phyloP scores from a whole-genome alignment of 2,888 invertebrate genomes.

The Synergus japonicus region DNA sequence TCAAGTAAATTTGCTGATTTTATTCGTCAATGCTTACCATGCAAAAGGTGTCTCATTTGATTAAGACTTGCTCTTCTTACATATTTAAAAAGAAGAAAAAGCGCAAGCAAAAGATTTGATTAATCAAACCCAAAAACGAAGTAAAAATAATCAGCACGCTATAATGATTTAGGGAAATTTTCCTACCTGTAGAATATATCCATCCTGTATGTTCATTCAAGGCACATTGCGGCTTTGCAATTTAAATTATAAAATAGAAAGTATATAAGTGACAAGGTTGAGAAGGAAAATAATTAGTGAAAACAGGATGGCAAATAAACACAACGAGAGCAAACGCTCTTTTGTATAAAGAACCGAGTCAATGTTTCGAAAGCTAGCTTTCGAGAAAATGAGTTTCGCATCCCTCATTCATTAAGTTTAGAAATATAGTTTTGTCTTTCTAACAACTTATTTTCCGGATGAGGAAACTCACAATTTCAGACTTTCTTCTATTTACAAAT shows the following conservation, averaged over 20 bases:
- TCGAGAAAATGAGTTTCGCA: neutral
- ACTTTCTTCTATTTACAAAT: neutral
- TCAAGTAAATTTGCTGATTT: neutral
- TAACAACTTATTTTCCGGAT: constrained; percentile 15
- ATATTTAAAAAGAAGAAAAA: neutral
- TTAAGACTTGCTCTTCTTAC: neutral
- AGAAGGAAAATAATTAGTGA: neutral
- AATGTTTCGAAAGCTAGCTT: neutral
- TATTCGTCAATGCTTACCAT: neutral
- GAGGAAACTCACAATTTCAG: constrained; percentile 18
- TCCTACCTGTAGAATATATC: neutral
- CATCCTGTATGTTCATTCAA: neutral
- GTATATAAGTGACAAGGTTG: neutral
- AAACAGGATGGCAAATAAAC: neutral
- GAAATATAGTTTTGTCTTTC: too few species aligned
- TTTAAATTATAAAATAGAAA: neutral
- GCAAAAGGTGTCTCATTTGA: neutral
- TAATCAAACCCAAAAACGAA: too few species aligned
- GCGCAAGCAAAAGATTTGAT: too few species aligned
- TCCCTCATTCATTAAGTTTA: too few species aligned
- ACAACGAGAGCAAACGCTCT: neutral
- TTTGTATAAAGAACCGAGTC: neutral
- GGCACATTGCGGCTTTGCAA: neutral
- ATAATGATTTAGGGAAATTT: neutral
- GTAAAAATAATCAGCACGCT: neutral